Conservation (phyloP, 2,797 vertebrate species). For the Paguma larvata region DNA sequence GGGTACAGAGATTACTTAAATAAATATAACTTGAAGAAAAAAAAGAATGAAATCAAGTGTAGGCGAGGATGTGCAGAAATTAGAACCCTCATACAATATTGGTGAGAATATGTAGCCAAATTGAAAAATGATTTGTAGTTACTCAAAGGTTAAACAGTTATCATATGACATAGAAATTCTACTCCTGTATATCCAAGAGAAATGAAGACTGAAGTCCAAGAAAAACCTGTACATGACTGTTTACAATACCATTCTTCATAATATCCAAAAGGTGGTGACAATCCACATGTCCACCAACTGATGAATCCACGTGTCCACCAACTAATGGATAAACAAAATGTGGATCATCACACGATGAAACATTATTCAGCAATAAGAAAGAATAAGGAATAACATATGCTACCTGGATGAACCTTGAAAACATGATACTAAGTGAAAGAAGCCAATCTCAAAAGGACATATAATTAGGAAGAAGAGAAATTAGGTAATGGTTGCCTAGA, state of each 20-base stretch:
- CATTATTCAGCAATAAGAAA: conserved; percentile 19
- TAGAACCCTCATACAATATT: background rate
- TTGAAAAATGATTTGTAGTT: background rate
- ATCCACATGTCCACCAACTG: background rate
- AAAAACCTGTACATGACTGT: background rate
- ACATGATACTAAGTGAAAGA: conserved; percentile 17
- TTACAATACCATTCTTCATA: background rate
- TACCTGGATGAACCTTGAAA: conserved; percentile 27
- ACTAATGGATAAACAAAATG: background rate
- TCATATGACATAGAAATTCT: background rate
- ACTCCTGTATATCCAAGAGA: background rate
- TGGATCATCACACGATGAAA: background rate
- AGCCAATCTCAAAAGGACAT: background rate
- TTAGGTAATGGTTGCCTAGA: background rate
- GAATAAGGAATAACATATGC: background rate
- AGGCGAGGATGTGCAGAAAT: background rate
- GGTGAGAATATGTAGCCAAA: background rate
- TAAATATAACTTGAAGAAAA: background rate
- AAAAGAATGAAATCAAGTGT: background rate
- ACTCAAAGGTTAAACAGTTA: conserved; percentile 9
- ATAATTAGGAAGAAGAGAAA: background rate
- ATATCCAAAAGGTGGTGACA: background rate
- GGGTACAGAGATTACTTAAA: background rate
- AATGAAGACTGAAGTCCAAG: background rate
- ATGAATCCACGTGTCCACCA: background rate